phyloP scores from a whole-genome alignment of 2,113 vertebrate genomes.

The Pongo pygmaeus region DNA sequence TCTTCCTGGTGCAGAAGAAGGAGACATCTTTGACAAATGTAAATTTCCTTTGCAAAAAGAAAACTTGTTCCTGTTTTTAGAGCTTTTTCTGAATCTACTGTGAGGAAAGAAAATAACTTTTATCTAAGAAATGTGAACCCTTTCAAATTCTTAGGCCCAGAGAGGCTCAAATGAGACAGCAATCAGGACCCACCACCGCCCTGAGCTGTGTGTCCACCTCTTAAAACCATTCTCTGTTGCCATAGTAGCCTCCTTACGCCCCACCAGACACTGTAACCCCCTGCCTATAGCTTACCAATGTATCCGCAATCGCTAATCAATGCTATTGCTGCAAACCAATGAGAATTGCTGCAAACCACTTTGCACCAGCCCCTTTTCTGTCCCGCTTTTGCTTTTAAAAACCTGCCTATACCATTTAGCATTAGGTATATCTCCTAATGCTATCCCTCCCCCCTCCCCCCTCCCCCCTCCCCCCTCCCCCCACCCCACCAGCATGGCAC shows the following conservation, averaged over 20 bases:
- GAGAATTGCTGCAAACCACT: background rate
- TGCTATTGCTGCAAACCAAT: background rate
- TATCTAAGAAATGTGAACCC: background rate
- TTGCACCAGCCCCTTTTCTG: background rate
- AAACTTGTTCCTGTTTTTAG: background rate
- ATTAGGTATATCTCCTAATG: too few species aligned
- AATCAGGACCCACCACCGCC: too few species aligned
- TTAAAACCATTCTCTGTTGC: background rate
- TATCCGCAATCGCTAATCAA: background rate
- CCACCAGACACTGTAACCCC: too few species aligned
- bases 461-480: too few species aligned
- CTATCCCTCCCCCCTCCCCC: too few species aligned
- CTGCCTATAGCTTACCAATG: background rate
- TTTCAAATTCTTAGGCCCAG: background rate
- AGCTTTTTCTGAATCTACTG: background rate
- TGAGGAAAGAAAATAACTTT: background rate
- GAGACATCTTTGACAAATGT: too few species aligned
- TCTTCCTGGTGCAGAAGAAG: background rate
- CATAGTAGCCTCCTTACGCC: fast-evolving
- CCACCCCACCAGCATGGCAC: too few species aligned
- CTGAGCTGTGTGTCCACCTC: too few species aligned
- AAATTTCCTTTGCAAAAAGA: background rate
- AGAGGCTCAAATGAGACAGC: background rate
- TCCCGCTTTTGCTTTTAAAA: background rate
- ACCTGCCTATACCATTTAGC: too few species aligned